Evolutionary conservation across 2,888 invertebrate species (phyloP).

Genomic region (Pseudolycoriella hygida): DNA sequence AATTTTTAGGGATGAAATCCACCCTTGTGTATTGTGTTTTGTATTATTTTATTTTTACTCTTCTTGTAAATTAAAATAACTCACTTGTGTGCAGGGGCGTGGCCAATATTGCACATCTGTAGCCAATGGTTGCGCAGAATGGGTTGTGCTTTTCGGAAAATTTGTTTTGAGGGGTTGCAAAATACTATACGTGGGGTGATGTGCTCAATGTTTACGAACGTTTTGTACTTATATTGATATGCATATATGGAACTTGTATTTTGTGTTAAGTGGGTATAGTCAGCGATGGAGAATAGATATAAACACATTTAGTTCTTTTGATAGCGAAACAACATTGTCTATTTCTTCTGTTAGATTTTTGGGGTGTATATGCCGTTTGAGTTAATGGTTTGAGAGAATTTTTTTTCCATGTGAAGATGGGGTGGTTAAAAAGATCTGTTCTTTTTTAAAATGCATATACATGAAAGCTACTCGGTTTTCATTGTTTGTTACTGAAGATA

Average conservation of each 20-base stretch:
- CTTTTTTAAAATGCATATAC: neutral
- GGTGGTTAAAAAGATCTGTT: conserved; percentile 1
- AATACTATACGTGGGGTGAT: neutral
- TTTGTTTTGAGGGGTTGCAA: neutral
- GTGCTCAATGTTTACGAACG: neutral
- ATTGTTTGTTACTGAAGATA: neutral
- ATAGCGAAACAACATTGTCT: conserved; percentile 2
- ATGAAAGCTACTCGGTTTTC: conserved; percentile 3
- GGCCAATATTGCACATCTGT: conserved; percentile 1
- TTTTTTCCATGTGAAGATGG: neutral
- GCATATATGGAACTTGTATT: neutral
- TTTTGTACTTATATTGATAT: too few species aligned
- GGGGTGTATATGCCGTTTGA: neutral
- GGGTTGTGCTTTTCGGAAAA: conserved; percentile 1
- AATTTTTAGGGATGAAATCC: conserved; percentile 1
- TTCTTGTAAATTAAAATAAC: conserved; percentile 1
- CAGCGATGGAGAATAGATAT: neutral
- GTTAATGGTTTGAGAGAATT: neutral
- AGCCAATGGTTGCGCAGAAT: neutral
- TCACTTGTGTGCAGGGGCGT: conserved; percentile 2
- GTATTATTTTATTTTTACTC: neutral
- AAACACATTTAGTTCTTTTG: conserved; percentile 2
- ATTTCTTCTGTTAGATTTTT: conserved; percentile 1
- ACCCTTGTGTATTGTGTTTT: conserved; percentile 3
- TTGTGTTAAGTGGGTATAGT: neutral